phyloP scores from a whole-genome alignment of 2,113 vertebrate genomes.

The Nibea coibor region DNA sequence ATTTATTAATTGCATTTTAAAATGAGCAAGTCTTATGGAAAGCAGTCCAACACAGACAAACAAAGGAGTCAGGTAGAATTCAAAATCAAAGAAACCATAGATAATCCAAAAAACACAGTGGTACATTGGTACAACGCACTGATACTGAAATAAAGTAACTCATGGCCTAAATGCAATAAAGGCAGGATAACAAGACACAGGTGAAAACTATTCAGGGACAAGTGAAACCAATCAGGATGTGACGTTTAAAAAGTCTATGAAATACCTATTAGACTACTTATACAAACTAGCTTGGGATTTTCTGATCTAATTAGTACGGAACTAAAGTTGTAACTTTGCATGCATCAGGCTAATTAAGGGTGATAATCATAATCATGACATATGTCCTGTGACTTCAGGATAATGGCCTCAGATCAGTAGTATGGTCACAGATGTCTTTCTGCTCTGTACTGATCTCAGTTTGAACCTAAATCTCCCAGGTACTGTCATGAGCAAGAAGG shows the following conservation, averaged over 20 bases:
- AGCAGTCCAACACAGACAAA: too few relatives aligned
- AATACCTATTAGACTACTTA: background rate
- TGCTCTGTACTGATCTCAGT: background rate
- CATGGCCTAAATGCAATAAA: too few relatives aligned
- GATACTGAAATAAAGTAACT: too few relatives aligned
- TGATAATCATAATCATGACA: background rate
- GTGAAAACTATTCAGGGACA: too few relatives aligned
- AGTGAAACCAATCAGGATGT: too few relatives aligned
- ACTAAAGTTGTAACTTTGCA: background rate
- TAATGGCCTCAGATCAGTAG: background rate
- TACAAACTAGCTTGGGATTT: background rate
- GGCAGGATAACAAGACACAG: too few relatives aligned
- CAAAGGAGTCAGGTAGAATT: too few relatives aligned
- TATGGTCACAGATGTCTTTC: conserved; percentile 1
- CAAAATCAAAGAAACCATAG: too few relatives aligned
- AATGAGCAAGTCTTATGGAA: too few relatives aligned
- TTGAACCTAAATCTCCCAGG: background rate
- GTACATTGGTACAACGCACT: too few relatives aligned
- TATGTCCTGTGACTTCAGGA: background rate
- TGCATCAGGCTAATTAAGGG: background rate
- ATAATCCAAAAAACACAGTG: too few relatives aligned
- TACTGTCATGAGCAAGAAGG: conserved; percentile 20
- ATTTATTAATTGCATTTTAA: too few relatives aligned
- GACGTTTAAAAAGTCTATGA: background rate
- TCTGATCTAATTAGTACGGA: background rate